Percentiles rank a stretch among this genome's conserved stretches.
Conservation (phyloP, 2,113 vertebrate species). For the Orycteropus afer region DNA sequence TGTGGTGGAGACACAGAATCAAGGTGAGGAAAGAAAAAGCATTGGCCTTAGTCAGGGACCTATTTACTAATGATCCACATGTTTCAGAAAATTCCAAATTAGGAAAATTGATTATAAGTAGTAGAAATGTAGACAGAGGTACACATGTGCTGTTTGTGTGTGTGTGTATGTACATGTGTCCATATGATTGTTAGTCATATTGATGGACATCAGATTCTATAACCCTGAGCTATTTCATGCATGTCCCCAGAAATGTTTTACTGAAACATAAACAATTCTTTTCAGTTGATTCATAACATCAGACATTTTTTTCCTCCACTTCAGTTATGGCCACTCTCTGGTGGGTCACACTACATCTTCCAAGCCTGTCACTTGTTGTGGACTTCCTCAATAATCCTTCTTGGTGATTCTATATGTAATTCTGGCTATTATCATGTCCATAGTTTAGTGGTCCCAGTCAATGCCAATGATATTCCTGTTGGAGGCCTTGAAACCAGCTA, state of each 20-base stretch:
- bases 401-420: background rate
- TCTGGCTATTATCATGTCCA: background rate
- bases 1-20: background rate
- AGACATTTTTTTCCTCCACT: background rate
- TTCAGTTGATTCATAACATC: background rate
- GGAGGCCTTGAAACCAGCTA: background rate
- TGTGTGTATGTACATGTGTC: fast-evolving
- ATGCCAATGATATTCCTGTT: too few relatives aligned
- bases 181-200: background rate
- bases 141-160: too few relatives aligned
- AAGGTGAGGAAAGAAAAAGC: background rate
- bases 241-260: background rate
- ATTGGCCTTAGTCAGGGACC: background rate
- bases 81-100: background rate
- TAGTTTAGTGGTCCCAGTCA: background rate
- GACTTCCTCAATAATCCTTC: background rate
- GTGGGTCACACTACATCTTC: too few relatives aligned
- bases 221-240: background rate
- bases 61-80: background rate
- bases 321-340: background rate
- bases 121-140: background rate
- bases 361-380: background rate
- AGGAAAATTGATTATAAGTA: background rate
- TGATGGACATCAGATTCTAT: background rate
- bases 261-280: background rate